phyloP scores from a whole-genome alignment of 35 echinoderm and acorn worm genomes.

The Ptychodera flava region DNA sequence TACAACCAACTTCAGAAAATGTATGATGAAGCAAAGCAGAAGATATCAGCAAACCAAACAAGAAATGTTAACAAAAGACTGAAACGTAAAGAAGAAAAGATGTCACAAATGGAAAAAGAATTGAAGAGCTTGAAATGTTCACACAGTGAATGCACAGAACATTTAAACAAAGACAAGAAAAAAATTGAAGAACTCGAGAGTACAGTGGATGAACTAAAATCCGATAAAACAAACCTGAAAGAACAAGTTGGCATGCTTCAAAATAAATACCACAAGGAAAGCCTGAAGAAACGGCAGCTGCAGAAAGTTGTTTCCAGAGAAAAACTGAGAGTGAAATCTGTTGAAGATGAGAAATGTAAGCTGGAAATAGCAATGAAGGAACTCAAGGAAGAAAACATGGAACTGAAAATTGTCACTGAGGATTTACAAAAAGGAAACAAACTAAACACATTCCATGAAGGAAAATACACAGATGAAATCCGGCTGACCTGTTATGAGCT shows the following conservation, averaged over 20 bases:
- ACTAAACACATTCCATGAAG: neutral
- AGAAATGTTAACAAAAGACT: neutral
- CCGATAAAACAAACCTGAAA: neutral
- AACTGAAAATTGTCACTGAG: neutral
- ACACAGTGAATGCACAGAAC: neutral
- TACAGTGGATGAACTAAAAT: too few species aligned
- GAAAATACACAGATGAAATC: slow-evolving; percentile 32
- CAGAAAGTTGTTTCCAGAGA: neutral
- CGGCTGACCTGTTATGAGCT: slow-evolving; percentile 9
- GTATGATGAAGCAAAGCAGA: neutral
- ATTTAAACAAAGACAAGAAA: neutral
- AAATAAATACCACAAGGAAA: neutral
- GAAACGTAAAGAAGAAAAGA: neutral
- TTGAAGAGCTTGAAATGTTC: neutral
- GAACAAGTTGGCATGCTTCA: neutral
- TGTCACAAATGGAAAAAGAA: neutral
- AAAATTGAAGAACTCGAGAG: neutral
- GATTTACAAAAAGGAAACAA: neutral
- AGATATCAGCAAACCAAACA: neutral
- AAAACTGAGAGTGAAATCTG: neutral
- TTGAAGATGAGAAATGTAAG: neutral
- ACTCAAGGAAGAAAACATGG: neutral
- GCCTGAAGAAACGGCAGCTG: neutral
- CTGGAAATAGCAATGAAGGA: neutral
- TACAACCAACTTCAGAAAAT: neutral